These are phyloP conservation scores for Stomorhina lunata DNA, from an alignment of 2,888 invertebrate genomes.

Conservation along the genomic window DNA sequence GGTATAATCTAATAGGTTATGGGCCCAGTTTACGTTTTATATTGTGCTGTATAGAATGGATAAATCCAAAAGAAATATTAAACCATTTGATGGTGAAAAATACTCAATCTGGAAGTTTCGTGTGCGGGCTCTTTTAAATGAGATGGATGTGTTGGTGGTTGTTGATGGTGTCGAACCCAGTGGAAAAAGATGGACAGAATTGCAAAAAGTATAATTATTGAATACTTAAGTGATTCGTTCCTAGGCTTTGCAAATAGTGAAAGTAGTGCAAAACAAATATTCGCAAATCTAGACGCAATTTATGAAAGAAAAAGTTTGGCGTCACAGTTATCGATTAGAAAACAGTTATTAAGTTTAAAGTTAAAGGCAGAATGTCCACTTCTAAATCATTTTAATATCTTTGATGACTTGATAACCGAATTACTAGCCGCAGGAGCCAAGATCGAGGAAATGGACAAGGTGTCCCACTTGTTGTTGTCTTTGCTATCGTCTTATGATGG, in stretches of 20 bases:
- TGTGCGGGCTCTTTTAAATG: slow-evolving; percentile 31
- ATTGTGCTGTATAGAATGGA: slow-evolving; percentile 11
- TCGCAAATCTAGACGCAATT: slow-evolving; percentile 52
- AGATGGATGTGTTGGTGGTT: slow-evolving; percentile 26
- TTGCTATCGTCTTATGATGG: slow-evolving; percentile 57
- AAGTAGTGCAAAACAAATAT: slow-evolving; percentile 46
- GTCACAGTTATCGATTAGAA: slow-evolving; percentile 57
- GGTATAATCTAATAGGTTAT: neutral
- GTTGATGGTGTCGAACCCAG: too few relatives aligned
- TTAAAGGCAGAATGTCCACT: slow-evolving; percentile 48
- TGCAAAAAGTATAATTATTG: slow-evolving; percentile 47
- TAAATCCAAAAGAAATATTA: slow-evolving; percentile 35
- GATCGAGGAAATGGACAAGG: slow-evolving; percentile 57
- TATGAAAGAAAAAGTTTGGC: slow-evolving; percentile 59
- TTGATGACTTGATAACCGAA: slow-evolving; percentile 58
- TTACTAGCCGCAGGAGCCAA: slow-evolving; percentile 51
- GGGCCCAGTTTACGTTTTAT: neutral
- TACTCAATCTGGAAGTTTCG: slow-evolving; percentile 49
- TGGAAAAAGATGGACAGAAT: neutral
- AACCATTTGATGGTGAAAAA: slow-evolving; percentile 42
- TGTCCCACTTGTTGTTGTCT: slow-evolving; percentile 51
- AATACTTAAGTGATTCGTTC: slow-evolving; percentile 56
- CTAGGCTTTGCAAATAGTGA: slow-evolving; percentile 44
- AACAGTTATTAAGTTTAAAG: slow-evolving; percentile 56
- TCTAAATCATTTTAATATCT: slow-evolving; percentile 61